A percentile compares a stretch with the other conserved stretches of the same genome.
phyloP scores from a whole-genome alignment of 2,797 vertebrate genomes.

The Brotula barbata region DNA sequence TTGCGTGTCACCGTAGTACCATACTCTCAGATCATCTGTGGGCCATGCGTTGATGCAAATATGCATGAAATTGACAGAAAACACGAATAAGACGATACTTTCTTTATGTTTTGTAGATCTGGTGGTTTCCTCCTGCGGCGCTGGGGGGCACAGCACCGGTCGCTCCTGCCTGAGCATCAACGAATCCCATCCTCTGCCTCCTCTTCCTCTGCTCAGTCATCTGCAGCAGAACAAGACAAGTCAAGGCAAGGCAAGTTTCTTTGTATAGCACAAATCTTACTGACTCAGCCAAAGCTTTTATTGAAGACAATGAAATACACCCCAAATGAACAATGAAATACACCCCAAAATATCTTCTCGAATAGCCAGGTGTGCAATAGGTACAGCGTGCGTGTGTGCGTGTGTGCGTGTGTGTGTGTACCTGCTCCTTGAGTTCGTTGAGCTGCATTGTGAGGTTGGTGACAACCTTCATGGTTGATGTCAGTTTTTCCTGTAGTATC shows the following conservation, averaged over 20 bases:
- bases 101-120: slow-evolving; percentile 67
- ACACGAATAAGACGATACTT: too few species aligned
- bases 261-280: too few species aligned
- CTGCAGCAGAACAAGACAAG: slow-evolving; percentile 47
- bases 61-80: too few species aligned
- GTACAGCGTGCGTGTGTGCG: not conserved
- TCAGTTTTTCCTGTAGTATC: slow-evolving; percentile 91
- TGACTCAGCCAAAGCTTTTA: too few species aligned
- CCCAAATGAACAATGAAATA: too few species aligned
- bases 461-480: slow-evolving; percentile 92
- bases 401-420: slow-evolving; percentile 43
- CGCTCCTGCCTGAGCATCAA: slow-evolving; percentile 71
- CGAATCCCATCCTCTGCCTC: slow-evolving; percentile 81
- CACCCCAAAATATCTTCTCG: too few species aligned
- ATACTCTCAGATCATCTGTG: too few species aligned
- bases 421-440: slow-evolving; percentile 97
- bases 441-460: slow-evolving; percentile 89
- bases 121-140: slow-evolving; percentile 77
- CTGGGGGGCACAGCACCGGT: slow-evolving; percentile 62
- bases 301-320: too few species aligned
- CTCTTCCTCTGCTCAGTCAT: slow-evolving; percentile 84
- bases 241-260: too few species aligned
- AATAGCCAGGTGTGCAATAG: too few species aligned
- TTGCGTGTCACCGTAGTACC: too few species aligned
- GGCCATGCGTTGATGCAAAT: too few species aligned